Evolutionary conservation across 2,113 vertebrate genomes (phyloP).

Genomic region (Paradoxurus hermaphroditus): DNA sequence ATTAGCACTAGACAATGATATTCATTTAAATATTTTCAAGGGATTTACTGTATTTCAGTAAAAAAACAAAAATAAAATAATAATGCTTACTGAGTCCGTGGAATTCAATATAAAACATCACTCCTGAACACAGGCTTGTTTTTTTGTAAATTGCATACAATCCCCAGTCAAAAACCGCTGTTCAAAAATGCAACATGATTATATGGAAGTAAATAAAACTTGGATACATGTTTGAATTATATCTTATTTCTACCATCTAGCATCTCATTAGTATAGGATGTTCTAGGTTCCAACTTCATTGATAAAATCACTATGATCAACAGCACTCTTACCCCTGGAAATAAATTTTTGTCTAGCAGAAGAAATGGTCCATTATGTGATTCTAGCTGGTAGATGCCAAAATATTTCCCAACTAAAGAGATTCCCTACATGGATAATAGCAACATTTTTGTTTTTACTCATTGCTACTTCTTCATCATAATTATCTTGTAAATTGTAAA

Average conservation of each 20-base stretch:
- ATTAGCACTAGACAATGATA: background rate
- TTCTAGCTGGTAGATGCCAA: background rate
- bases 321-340: background rate
- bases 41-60: background rate
- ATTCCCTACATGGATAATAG: background rate
- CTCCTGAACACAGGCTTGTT: background rate
- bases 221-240: background rate
- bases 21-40: background rate
- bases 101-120: background rate
- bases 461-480: background rate
- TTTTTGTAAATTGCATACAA: background rate
- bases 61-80: too few relatives aligned
- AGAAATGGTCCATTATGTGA: background rate
- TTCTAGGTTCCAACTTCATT: background rate
- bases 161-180: background rate
- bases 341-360: background rate
- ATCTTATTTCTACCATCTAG: background rate
- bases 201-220: background rate
- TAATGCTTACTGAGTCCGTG: background rate
- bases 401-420: background rate
- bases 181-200: background rate
- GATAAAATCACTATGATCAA: background rate
- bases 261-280: background rate
- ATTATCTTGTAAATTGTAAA: background rate
- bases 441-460: background rate